A percentile compares a stretch with the other conserved stretches of the same genome.
These are phyloP conservation scores for Microcebus tavaratra DNA, from an alignment of 2,113 vertebrate species.

Conservation along the genomic window DNA sequence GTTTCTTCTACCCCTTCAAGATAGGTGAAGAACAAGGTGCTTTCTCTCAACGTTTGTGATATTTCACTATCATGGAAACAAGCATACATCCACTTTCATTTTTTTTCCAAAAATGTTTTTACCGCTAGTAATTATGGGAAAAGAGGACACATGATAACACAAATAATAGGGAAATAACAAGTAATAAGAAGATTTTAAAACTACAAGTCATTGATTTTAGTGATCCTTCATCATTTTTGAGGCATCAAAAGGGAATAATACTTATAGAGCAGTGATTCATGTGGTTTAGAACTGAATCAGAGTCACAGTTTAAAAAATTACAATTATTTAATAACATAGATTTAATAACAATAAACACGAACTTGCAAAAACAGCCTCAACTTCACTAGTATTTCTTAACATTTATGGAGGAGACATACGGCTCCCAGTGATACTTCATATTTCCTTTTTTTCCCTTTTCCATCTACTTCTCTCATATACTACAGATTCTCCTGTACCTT, in stretches of 20 bases:
- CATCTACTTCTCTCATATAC: neutral
- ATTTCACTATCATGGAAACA: neutral
- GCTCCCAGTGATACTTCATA: neutral
- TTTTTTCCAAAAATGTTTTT: neutral
- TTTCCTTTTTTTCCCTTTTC: neutral
- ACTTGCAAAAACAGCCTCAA: neutral
- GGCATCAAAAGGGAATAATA: neutral
- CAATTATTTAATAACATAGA: neutral
- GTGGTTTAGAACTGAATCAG: neutral
- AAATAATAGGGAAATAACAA: neutral
- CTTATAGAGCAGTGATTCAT: neutral
- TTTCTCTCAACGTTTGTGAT: neutral
- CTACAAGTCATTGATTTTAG: neutral
- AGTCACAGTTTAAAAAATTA: neutral
- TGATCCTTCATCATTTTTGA: neutral
- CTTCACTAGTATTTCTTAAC: neutral
- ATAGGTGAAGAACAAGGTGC: neutral
- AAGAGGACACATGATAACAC: neutral
- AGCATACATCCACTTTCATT: neutral
- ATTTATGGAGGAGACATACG: neutral
- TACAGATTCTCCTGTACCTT: neutral
- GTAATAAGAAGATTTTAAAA: neutral
- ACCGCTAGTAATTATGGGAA: neutral
- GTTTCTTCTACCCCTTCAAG: neutral
- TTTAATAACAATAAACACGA: neutral